Base-by-base conservation (phyloP, 23 tunicate species). In the Trididemnum nubilum region DNA sequence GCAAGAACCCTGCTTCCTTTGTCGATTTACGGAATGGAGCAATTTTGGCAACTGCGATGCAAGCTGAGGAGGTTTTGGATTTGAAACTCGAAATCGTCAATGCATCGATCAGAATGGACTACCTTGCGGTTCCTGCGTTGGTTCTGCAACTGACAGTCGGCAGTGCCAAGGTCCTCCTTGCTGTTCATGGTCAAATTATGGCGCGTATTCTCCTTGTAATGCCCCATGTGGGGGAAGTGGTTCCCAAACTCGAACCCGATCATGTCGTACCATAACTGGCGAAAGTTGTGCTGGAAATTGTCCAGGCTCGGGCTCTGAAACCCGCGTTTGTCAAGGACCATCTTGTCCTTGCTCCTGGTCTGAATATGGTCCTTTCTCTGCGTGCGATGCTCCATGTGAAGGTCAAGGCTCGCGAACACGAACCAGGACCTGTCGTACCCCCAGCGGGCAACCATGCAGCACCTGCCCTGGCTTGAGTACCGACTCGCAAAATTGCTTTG, bases 211-310 rank as follows among this genome's bases (percentile, higher is more conserved):
- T n/a, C n/a, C n/a, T n/a, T 80, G 83, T 32, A 64, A 64, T 35
- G 83, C 73, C 33, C 36, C 54, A 9, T 80, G 83, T 80, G 83
- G 83, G 2, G 34, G 35, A 63, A 26, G 57, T 2, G 83, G 83
- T 15, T 4, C 33, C 34, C 58, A 34, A 36, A 34, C 52, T 15
- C 18, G 73, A 35, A 18, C 73, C 2, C 52, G 83, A 63, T 2
- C 35, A 27, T n/a, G n/a, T 4, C 15, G 12, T 5, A 32, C 9
- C 27, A n/a, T n/a, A n/a, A n/a, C n/a, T n/a, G n/a, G n/a, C n/a
- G n/a, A n/a, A n/a, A n/a, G n/a, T n/a, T 7, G n/a, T 12, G 37
- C 65, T 22, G 29, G 65, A 26, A 4, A 19, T 38, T 26, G 26
- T 2, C 7, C 31, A 65, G 65, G 33, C 31, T 65, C 40, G 7